Percentiles rank a stretch among this genome's conserved stretches.
These are phyloP conservation scores for Tromatobia lineatoria DNA, from an alignment of 2,888 invertebrate genomes.

Conservation along the genomic window DNA sequence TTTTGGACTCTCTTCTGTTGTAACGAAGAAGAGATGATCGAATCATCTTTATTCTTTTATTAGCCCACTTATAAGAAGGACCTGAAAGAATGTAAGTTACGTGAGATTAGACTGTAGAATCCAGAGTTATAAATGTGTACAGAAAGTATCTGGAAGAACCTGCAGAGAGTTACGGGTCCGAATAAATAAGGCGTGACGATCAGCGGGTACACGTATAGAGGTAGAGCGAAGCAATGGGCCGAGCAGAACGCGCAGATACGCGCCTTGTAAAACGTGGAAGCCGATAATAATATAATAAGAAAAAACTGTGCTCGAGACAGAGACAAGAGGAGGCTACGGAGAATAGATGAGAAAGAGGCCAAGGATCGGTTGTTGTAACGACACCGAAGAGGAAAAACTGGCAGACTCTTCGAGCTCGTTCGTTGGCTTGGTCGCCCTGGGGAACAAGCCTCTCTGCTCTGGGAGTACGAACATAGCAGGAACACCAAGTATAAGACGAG, in stretches of 20 bases:
- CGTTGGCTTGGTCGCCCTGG: slow-evolving; percentile 44
- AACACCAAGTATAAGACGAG: slow-evolving; percentile 25
- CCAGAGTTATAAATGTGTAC: slow-evolving; percentile 2
- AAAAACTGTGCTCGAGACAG: slow-evolving; percentile 10
- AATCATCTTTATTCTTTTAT: background rate
- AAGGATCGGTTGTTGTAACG: slow-evolving; percentile 47
- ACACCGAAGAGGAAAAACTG: slow-evolving; percentile 63
- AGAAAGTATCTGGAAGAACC: slow-evolving; percentile 12
- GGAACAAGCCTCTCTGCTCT: slow-evolving; percentile 31
- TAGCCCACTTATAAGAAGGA: background rate
- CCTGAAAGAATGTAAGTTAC: background rate
- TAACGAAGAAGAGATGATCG: no score
- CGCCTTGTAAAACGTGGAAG: slow-evolving; percentile 57
- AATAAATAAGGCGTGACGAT: slow-evolving; percentile 58
- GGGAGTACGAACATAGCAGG: slow-evolving; percentile 26
- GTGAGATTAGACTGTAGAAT: slow-evolving; percentile 7
- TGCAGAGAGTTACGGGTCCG: slow-evolving; percentile 28
- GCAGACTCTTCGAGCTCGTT: slow-evolving; percentile 41
- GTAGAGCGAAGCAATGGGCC: slow-evolving; percentile 8
- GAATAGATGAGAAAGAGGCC: slow-evolving; percentile 34
- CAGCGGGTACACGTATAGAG: slow-evolving; percentile 6
- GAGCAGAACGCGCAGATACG: slow-evolving; percentile 47
- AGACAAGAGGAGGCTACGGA: background rate
- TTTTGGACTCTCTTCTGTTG: no score
- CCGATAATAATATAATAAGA: slow-evolving; percentile 52